Conservation (phyloP, 37 sponge, comb jelly and placozoan genomes). For the Spongilla lacustris region DNA sequence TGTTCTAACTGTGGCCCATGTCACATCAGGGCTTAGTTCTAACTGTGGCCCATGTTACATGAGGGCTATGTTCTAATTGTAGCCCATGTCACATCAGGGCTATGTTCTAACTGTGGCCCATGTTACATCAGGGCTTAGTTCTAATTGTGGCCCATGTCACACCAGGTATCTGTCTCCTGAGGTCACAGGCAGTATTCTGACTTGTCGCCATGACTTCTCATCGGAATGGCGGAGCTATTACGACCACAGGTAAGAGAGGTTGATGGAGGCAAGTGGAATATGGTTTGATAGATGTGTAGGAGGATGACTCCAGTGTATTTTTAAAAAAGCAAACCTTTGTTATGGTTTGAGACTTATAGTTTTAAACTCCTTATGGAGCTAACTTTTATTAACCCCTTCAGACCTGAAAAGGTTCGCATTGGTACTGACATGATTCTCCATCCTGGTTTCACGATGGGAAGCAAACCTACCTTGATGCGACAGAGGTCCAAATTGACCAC, state of each 20-base stretch:
- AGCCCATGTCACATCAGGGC: constrained; percentile 1
- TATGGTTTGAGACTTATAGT: too few species aligned
- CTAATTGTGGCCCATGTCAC: too few species aligned
- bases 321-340: too few species aligned
- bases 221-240: constrained; percentile 83
- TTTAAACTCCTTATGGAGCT: too few species aligned
- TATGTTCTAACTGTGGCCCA: too few species aligned
- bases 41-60: too few species aligned
- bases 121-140: constrained; percentile 3
- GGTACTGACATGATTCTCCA: constrained; percentile 76
- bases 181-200: constrained; percentile 79
- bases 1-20: too few species aligned
- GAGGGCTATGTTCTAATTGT: constrained; percentile 10
- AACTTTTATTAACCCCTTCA: background rate
- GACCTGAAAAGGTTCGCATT: constrained; percentile 73
- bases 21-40: constrained; percentile 10
- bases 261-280: background rate
- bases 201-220: constrained; percentile 76
- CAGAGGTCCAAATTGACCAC: constrained; percentile 68
- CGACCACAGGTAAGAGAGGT: constrained; percentile 64
- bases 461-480: constrained; percentile 33
- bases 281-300: background rate
- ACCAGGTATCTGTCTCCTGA: constrained; percentile 56
- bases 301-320: too few species aligned
- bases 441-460: constrained; percentile 49